Evolutionary conservation across 2,113 vertebrate species (phyloP).

Genomic region (Cololabis saira): DNA sequence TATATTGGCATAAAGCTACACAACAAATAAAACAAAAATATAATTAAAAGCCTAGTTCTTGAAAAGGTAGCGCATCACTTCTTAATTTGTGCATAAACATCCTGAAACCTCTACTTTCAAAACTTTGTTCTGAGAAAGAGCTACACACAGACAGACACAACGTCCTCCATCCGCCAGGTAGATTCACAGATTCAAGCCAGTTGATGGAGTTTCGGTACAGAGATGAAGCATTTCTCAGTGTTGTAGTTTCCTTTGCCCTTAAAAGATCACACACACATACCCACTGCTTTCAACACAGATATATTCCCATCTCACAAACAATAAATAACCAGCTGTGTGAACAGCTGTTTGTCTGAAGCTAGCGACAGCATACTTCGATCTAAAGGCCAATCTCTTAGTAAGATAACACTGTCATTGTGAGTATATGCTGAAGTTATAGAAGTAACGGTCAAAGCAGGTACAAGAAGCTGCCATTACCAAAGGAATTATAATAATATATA

Average conservation of each 20-base stretch:
- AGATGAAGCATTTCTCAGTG: conserved; percentile 1
- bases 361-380: background rate
- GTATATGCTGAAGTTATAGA: no score
- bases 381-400: conserved; percentile 5
- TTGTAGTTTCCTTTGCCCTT: conserved; percentile 17
- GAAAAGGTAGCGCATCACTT: conserved; percentile 66
- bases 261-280: conserved; percentile 27
- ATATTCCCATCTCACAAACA: conserved; percentile 9
- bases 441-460: background rate
- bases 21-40: conserved; percentile 93
- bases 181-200: conserved; percentile 26
- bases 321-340: conserved; percentile 5
- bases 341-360: background rate
- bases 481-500: background rate
- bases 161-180: conserved; percentile 24
- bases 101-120: conserved; percentile 12
- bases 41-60: conserved; percentile 81
- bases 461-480: background rate
- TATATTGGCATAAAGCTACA: conserved; percentile 99
- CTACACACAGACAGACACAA: conserved; percentile 14
- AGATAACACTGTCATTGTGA: no score
- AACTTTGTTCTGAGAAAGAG: conserved; percentile 13
- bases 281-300: conserved; percentile 12
- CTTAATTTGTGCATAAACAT: conserved; percentile 47
- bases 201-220: conserved; percentile 19